These are phyloP conservation scores for Beaufortia kweichowensis DNA, from an alignment of 2,113 vertebrate genomes.

Conservation along the genomic window DNA sequence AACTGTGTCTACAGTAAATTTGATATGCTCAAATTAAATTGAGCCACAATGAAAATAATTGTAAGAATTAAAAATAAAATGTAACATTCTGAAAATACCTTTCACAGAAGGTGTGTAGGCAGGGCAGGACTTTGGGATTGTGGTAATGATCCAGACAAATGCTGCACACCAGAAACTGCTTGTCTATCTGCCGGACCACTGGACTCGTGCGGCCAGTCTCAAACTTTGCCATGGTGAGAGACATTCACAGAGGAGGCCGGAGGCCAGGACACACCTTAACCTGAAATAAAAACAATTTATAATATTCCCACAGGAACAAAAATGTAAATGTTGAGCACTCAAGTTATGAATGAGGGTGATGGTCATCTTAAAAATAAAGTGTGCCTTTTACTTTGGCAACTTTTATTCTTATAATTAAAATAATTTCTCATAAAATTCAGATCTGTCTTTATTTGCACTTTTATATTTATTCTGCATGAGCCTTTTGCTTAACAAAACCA, in stretches of 20 bases:
- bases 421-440: too few relatives aligned
- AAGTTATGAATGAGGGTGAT: neutral
- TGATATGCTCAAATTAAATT: neutral
- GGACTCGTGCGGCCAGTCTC: slow-evolving; percentile 83
- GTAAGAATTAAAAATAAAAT: neutral
- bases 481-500: neutral
- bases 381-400: too few relatives aligned
- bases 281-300: slow-evolving; percentile 57
- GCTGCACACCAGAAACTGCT: slow-evolving; percentile 95
- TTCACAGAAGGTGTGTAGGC: slow-evolving; percentile 95
- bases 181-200: slow-evolving; percentile 93
- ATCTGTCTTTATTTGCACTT: too few relatives aligned
- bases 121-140: slow-evolving; percentile 85
- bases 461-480: neutral
- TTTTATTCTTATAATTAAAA: too few relatives aligned
- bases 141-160: slow-evolving; percentile 92
- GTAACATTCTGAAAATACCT: slow-evolving; percentile 63
- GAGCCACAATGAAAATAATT: neutral
- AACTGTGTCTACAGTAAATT: neutral
- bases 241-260: slow-evolving; percentile 65
- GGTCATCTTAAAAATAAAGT: neutral
- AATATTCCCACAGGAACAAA: too few relatives aligned
- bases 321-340: too few relatives aligned
- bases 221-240: slow-evolving; percentile 80
- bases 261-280: slow-evolving; percentile 58